Conservation (phyloP, 2,797 vertebrate genomes). For the Ceyx erithaca region DNA sequence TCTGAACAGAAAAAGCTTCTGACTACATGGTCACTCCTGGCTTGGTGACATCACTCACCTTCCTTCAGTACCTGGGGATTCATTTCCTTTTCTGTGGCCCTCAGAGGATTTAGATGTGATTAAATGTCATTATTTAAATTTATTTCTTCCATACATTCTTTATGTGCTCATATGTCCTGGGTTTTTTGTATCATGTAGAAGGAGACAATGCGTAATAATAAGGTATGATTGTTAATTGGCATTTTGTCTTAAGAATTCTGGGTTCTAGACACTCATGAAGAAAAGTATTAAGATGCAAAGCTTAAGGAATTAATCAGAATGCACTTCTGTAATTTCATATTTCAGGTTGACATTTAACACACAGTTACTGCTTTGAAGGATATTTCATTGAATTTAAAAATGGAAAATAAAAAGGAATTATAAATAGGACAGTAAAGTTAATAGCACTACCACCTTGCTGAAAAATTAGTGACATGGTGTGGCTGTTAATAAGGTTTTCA, state of each 20-base stretch:
- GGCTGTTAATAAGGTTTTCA: constrained; percentile 66
- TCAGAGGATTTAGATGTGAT: neutral
- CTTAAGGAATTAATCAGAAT: constrained; percentile 64
- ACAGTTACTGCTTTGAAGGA: constrained; percentile 68
- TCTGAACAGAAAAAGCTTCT: neutral
- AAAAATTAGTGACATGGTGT: constrained; percentile 52
- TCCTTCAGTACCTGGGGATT: neutral
- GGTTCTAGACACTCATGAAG: constrained; percentile 18
- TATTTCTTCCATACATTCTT: neutral
- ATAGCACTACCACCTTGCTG: constrained; percentile 35
- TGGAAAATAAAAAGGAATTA: constrained; percentile 56
- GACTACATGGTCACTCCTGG: neutral
- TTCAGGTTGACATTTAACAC: constrained; percentile 67
- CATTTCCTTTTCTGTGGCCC: neutral
- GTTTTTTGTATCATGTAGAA: neutral
- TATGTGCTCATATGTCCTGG: neutral
- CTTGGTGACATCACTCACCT: neutral
- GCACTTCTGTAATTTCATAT: constrained; percentile 59
- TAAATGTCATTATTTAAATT: neutral
- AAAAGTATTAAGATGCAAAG: constrained; percentile 46
- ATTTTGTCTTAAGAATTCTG: constrained; percentile 19
- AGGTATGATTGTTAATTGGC: neutral
- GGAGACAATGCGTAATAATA: neutral
- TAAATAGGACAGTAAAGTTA: constrained; percentile 48
- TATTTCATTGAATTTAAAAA: constrained; percentile 78